Evolutionary conservation across 1,140 invertebrate species (phyloP).

Genomic region (Meloidogyne hapla): DNA sequence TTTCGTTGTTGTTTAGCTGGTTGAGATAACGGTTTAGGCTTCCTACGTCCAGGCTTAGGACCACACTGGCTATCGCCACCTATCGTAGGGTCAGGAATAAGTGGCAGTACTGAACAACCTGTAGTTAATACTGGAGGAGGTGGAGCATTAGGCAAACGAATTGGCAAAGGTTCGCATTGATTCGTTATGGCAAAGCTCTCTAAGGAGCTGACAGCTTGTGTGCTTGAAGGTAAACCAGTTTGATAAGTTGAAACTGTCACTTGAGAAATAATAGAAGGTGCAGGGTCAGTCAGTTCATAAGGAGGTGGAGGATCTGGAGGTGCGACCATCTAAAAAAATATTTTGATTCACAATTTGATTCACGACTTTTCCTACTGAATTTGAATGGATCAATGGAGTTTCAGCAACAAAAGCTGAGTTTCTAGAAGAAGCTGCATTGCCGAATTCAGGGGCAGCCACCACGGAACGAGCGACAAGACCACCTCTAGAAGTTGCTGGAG

Average conservation of each 20-base stretch:
- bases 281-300: constrained; percentile 47
- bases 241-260: background rate
- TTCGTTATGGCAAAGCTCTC: background rate
- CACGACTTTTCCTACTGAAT: background rate
- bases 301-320: constrained; percentile 50
- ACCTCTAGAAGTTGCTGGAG: background rate
- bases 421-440: background rate
- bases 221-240: background rate
- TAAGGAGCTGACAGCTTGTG: background rate
- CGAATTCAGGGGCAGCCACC: background rate
- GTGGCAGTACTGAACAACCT: constrained; percentile 14
- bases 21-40: constrained; percentile 22
- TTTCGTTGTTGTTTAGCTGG: constrained; percentile 23
- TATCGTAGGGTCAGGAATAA: constrained; percentile 43
- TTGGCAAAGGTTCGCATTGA: constrained; percentile 23
- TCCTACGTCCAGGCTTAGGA: constrained; percentile 32
- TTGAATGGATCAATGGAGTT: constrained; percentile 16
- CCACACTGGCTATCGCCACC: constrained; percentile 31
- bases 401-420: background rate
- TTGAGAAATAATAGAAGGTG: constrained; percentile 13
- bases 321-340: background rate
- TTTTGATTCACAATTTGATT: constrained; percentile 21
- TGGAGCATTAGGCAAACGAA: constrained; percentile 38
- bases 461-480: background rate
- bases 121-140: constrained; percentile 21